Evolutionary conservation across 1,140 invertebrate genomes (phyloP), one percentile per base, ranked within the genome.

Genomic region (Penaeus indicus): DNA sequence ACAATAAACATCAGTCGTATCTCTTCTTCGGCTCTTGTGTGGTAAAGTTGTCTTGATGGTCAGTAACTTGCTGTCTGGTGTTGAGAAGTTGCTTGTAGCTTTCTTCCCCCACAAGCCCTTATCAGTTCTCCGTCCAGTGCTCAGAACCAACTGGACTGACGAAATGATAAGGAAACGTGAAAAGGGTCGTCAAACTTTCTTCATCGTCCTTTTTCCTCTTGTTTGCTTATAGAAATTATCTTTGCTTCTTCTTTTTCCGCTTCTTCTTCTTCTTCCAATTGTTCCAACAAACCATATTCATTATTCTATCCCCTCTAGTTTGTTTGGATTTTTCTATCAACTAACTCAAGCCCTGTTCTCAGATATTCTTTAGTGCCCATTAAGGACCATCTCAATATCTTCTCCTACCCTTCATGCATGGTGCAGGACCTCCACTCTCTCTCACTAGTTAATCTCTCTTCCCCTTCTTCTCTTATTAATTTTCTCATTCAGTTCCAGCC

Each of bases 51-150:
- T 25, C 27, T 27, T n/a, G 27, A 32, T 27, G 64, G 62, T 72
- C 54, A 54, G 54, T 54, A 54, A 54, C 54, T 54, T 54, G 54
- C 16, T 54, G 54, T 16, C 54, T 54, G 54, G 54, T 54, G 54
- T 54, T 54, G 54, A 54, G 54, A 54, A 54, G 80, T 79, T 67
- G 72, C n/a, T 54, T 25, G 89, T 81, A 61, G 90, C 69, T 25
- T 75, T 42, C 80, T 63, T 90, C 83, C 86, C 77, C 87, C 90
- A 90, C 90, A 90, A 85, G 90, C 90, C 90, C 90, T 90, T 90
- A 90, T 90, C 90, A 90, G 90, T 90, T 90, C 90, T 90, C 90
- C 90, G 90, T 90, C 90, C 90, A 90, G 90, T 90, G 90, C 63
- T 88, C 27, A 85, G 69, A 63, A 90, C 82, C 78, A 86, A 90